These are phyloP conservation scores for Lepidurus arcticus DNA, from an alignment of 1,140 invertebrate genomes.

Conservation along the genomic window DNA sequence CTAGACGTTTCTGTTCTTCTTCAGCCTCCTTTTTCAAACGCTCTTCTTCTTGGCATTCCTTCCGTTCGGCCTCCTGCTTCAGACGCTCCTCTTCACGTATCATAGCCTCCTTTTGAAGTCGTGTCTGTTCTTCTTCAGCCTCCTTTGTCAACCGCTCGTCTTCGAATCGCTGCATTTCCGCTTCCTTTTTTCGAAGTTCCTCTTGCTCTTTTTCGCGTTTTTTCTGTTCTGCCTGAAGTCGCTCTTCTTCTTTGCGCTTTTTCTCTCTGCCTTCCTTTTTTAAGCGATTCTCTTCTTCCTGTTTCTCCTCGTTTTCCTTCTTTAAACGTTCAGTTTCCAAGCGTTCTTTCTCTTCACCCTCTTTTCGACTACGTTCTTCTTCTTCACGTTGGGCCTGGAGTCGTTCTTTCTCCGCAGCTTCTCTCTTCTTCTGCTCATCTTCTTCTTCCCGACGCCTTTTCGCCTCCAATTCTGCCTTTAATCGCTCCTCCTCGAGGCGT, in stretches of 20 bases:
- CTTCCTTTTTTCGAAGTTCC: constrained; percentile 27
- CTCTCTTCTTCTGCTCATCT: constrained; percentile 36
- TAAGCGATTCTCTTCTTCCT: neutral
- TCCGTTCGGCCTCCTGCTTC: neutral
- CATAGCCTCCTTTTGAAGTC: neutral
- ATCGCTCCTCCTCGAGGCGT: constrained; percentile 37
- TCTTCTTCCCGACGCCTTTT: constrained; percentile 35
- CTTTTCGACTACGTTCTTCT: constrained; percentile 36
- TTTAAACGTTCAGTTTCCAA: constrained; percentile 36
- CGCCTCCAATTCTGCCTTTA: constrained; percentile 35
- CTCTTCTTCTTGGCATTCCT: constrained; percentile 36
- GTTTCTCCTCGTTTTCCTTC: constrained; percentile 35
- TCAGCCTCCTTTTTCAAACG: constrained; percentile 34
- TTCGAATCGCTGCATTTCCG: constrained; percentile 35
- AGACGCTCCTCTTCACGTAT: constrained; percentile 25
- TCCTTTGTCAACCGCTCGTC: constrained; percentile 35
- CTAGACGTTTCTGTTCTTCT: constrained; percentile 30
- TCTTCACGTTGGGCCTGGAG: constrained; percentile 38
- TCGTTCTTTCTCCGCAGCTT: constrained; percentile 38
- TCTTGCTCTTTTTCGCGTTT: constrained; percentile 32
- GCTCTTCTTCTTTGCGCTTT: constrained; percentile 35
- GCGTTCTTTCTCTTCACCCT: constrained; percentile 38
- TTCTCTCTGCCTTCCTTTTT: constrained; percentile 30
- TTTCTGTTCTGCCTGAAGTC: constrained; percentile 26
- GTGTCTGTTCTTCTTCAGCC: constrained; percentile 35